phyloP scores from a whole-genome alignment of 2,113 vertebrate species.

The Apodemus sylvaticus region DNA sequence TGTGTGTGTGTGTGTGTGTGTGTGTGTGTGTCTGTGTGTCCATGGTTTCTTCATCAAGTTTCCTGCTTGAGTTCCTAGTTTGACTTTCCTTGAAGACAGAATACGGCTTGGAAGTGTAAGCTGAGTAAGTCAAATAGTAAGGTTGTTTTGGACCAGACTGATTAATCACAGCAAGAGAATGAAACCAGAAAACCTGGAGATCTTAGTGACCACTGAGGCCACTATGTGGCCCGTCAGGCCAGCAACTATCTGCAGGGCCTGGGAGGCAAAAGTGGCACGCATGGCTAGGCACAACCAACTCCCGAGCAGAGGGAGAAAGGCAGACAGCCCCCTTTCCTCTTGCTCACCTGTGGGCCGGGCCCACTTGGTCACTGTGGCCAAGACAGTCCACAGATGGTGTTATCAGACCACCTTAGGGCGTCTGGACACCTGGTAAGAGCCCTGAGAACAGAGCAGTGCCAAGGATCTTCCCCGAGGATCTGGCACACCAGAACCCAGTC shows the following conservation, averaged over 20 bases:
- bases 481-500: background rate
- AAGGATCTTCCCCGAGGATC: background rate
- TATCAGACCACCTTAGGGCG: rapidly evolving
- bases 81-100: background rate
- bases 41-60: no score
- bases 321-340: background rate
- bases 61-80: background rate
- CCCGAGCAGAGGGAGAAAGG: no score
- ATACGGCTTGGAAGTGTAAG: background rate
- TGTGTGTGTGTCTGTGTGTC: background rate
- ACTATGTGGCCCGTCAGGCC: rapidly evolving
- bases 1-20: background rate
- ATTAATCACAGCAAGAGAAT: background rate
- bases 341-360: no score
- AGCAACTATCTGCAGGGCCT: background rate
- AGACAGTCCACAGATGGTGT: background rate
- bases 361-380: background rate
- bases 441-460: no score
- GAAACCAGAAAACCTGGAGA: background rate
- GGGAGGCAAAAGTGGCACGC: no score
- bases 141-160: background rate
- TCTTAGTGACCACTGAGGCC: background rate
- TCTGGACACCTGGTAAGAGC: background rate
- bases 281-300: background rate
- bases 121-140: background rate